A percentile compares a stretch with the other conserved stretches of the same genome.
Evolutionary conservation across 2,113 vertebrate genomes (phyloP).

Genomic region (Podilymbus podiceps): DNA sequence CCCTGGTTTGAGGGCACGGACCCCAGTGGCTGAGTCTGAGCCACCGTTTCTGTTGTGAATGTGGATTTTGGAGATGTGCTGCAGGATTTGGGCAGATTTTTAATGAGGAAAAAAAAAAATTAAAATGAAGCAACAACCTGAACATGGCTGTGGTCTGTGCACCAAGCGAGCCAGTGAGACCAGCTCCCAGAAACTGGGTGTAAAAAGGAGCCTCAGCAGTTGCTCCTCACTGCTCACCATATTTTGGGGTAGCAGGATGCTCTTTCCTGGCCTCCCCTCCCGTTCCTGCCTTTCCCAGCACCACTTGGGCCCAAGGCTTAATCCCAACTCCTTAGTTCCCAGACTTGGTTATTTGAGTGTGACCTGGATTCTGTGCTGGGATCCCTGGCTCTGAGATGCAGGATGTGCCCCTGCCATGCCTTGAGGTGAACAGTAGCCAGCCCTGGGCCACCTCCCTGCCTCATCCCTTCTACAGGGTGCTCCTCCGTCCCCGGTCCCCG

Average conservation of each 20-base stretch:
- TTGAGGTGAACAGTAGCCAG: not conserved
- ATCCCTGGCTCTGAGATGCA: not conserved
- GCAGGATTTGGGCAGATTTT: not conserved
- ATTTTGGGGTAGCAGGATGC: not conserved
- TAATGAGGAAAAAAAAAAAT: not conserved
- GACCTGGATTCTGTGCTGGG: not conserved
- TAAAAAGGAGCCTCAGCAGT: not conserved
- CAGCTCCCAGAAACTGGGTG: accelerated
- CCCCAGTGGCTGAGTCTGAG: not conserved
- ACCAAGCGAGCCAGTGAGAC: not conserved
- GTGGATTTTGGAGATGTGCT: not conserved
- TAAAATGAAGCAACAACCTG: not conserved
- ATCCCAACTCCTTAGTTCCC: not conserved
- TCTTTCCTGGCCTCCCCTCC: not conserved
- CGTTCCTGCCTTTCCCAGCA: not conserved
- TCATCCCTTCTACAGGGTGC: not conserved
- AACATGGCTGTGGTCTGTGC: not conserved
- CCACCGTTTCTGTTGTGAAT: not conserved
- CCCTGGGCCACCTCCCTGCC: not conserved
- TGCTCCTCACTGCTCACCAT: not conserved
- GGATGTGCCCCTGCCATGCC: not conserved
- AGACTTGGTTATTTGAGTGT: not conserved
- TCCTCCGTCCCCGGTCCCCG: not conserved
- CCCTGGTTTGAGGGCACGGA: not conserved
- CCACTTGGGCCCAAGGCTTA: not conserved